Evolutionary conservation across 2,113 vertebrate genomes (phyloP), one percentile per base, ranked within the genome.

Genomic region (Xiphophorus maculatus): DNA sequence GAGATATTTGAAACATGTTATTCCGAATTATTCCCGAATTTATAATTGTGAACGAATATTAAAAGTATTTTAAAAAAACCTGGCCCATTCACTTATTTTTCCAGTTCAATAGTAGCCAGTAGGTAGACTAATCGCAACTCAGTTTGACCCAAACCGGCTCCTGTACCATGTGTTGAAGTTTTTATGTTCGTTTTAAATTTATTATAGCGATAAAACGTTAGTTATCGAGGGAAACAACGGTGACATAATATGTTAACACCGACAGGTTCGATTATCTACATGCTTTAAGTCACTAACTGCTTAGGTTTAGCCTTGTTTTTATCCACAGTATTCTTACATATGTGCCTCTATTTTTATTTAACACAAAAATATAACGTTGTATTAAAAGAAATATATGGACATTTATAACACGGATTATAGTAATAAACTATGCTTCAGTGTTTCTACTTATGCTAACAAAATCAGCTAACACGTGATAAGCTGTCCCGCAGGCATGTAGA

Each of bases 121-220:
- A 54, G 51, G 51, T 8, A 19, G 51, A 15, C 9, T 14, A 69
- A 25, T 60, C 19, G 30, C 44, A 28, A 63, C 17, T 6, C 5
- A 29, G 14, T 80, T 79, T 79, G 67, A 73, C 69, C 69, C 22
- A 1, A 28, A 27, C 25, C 51, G 3, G 33, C 14, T 76, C 13
- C 85, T 70, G 71, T 89, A 60, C 37, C 85, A 84, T 42, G 83
- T 79, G 82, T 28, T 29, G n/a, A 54, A 9, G 51, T n/a, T 22
- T n/a, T 10, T 54, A 13, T 15, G 19, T n/a, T 66, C n/a, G 25
- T 35, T 11, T 63, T 33, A 8, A 1, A 33, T 33, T 6, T 33
- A 33, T 33, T 11, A 48, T 48, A 17, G 0, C 17, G 4, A 63
- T 32, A 32, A 6, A 9, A 32, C 14, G 8, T 63, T 63, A 62